A percentile compares a stretch with the other conserved stretches of the same genome.
Conservation (phyloP, 1,140 invertebrate species). For the Planococcus citri region DNA sequence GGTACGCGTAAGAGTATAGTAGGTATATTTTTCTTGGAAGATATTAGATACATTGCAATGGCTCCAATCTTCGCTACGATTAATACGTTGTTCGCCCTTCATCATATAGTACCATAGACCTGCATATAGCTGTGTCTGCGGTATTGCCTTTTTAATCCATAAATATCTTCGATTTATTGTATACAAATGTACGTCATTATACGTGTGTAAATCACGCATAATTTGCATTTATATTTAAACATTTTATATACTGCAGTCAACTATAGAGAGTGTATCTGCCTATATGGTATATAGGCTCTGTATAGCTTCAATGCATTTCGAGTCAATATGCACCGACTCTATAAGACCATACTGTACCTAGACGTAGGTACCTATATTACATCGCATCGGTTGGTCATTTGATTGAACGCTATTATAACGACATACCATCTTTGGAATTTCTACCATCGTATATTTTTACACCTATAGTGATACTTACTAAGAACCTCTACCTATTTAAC, state of each 20-base stretch:
- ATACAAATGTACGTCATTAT: slow-evolving; percentile 8
- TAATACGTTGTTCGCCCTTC: neutral
- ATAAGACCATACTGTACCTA: too few relatives aligned
- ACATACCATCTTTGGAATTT: too few relatives aligned
- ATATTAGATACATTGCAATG: neutral
- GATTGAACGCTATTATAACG: too few relatives aligned
- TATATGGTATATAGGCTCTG: neutral
- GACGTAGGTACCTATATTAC: too few relatives aligned
- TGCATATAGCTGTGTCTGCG: too few relatives aligned
- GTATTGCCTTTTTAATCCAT: neutral
- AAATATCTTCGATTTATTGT: neutral
- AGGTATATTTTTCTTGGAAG: neutral
- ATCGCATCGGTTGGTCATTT: neutral
- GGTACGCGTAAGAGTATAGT: too few relatives aligned
- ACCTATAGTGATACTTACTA: too few relatives aligned
- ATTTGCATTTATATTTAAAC: neutral
- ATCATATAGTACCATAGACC: neutral
- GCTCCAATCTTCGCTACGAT: neutral
- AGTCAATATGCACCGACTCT: too few relatives aligned
- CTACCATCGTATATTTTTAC: too few relatives aligned
- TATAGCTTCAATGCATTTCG: neutral
- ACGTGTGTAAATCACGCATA: neutral
- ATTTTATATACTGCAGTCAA: neutral
- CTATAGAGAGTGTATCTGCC: too few relatives aligned
- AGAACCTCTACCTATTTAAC: too few relatives aligned